Evolutionary conservation across 2,113 vertebrate genomes (phyloP).

Genomic region (Dasyprocta punctata): DNA sequence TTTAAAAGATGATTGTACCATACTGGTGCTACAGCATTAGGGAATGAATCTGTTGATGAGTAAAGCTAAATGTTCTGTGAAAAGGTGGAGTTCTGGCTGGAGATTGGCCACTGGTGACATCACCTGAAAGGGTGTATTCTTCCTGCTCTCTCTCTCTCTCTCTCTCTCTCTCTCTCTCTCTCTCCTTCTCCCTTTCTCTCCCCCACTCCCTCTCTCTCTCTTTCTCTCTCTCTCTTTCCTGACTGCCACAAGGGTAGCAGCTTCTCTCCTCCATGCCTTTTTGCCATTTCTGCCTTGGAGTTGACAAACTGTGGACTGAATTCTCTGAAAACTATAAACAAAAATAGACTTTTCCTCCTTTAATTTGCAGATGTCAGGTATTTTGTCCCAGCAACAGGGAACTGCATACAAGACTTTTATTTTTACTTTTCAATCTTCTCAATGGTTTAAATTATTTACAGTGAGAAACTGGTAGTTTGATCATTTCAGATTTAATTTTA

Average conservation of each 20-base stretch:
- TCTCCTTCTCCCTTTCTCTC: too few species aligned
- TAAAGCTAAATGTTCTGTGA: too few species aligned
- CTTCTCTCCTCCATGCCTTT: background rate
- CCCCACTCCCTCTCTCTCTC: too few species aligned
- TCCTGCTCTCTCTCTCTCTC: too few species aligned
- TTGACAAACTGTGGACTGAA: background rate
- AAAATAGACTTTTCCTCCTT: background rate
- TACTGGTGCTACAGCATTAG: too few species aligned
- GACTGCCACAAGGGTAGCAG: background rate
- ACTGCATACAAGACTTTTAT: background rate
- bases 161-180: too few species aligned
- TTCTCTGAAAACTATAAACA: background rate
- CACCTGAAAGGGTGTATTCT: too few species aligned
- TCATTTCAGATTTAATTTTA: slow-evolving; percentile 40
- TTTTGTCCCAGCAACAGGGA: background rate
- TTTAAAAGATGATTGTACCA: too few species aligned
- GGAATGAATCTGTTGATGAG: too few species aligned
- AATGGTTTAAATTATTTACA: background rate
- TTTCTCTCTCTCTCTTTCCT: background rate
- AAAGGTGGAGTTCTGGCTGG: too few species aligned
- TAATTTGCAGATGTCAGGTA: background rate
- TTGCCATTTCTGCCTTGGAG: background rate
- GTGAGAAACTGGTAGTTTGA: background rate
- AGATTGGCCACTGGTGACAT: too few species aligned
- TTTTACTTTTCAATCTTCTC: background rate